Conservation (phyloP, 23 tunicate genomes). For the Aplidium turbinatum region DNA sequence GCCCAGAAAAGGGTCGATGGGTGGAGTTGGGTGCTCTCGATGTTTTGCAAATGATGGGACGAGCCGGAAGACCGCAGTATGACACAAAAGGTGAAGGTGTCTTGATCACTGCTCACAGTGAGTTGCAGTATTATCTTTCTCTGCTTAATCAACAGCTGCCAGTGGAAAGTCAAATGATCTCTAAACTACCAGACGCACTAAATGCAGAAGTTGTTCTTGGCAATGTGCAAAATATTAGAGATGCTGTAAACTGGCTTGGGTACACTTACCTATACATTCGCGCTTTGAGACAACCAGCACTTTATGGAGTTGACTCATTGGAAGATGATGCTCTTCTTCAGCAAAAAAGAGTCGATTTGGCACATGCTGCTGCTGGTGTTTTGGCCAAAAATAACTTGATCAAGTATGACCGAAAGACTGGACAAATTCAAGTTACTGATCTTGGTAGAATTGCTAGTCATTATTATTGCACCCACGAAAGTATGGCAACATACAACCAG, state of each 20-base stretch:
- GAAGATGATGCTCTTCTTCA: constrained; percentile 73
- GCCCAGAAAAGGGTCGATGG: constrained; percentile 98
- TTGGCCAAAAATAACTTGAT: constrained; percentile 83
- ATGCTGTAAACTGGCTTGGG: constrained; percentile 96
- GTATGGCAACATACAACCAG: constrained; percentile 98
- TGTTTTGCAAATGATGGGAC: constrained; percentile 99
- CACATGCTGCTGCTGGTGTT: constrained; percentile 85
- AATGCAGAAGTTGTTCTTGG: constrained; percentile 96
- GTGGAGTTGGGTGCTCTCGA: constrained; percentile 96
- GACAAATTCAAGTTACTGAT: constrained; percentile 92
- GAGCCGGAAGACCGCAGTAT: constrained; percentile 99
- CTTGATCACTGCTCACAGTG: constrained; percentile 88
- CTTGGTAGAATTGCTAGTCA: constrained; percentile 98
- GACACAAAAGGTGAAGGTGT: constrained; percentile 98
- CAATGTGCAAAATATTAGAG: constrained; percentile 78
- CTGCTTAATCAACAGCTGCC: constrained; percentile 93
- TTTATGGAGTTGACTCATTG: constrained; percentile 64
- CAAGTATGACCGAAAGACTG: constrained; percentile 90
- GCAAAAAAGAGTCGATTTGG: constrained; percentile 86
- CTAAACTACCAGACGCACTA: constrained; percentile 86
- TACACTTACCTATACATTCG: constrained; percentile 91
- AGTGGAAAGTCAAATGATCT: constrained; percentile 96
- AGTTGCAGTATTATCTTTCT: constrained; percentile 86
- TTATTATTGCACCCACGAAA: constrained; percentile 91
- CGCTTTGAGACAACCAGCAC: constrained; percentile 72